phyloP scores from a whole-genome alignment of 2,888 invertebrate species.

The Limnephilus lunatus region DNA sequence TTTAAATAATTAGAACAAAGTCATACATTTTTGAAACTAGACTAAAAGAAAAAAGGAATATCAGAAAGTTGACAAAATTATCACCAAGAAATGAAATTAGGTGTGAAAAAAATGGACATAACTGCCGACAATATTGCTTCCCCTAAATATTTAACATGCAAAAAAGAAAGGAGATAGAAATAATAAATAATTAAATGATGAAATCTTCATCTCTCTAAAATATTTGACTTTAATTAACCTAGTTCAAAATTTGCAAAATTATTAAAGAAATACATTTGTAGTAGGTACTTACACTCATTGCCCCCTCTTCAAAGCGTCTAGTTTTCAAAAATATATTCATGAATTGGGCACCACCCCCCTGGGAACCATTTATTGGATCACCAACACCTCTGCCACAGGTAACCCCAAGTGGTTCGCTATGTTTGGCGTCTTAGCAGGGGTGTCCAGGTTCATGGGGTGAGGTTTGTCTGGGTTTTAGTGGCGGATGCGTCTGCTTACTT shows the following conservation, averaged over 20 bases:
- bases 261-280: no score
- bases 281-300: no score
- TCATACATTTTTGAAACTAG: neutral
- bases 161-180: neutral
- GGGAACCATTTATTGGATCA: no score
- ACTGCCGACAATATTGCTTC: neutral
- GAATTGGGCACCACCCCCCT: neutral
- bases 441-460: no score
- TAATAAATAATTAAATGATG: neutral
- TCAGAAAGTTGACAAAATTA: neutral
- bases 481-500: no score
- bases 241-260: neutral
- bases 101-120: neutral
- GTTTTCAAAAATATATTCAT: neutral
- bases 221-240: neutral
- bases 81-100: neutral
- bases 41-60: neutral
- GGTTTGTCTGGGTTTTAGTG: no score
- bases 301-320: neutral
- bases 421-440: no score
- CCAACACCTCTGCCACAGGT: no score
- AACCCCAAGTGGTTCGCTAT: no score
- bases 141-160: neutral
- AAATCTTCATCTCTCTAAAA: neutral
- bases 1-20: neutral